Evolutionary conservation across 2,797 vertebrate genomes (phyloP).

Genomic region (Fistularia tabacaria): DNA sequence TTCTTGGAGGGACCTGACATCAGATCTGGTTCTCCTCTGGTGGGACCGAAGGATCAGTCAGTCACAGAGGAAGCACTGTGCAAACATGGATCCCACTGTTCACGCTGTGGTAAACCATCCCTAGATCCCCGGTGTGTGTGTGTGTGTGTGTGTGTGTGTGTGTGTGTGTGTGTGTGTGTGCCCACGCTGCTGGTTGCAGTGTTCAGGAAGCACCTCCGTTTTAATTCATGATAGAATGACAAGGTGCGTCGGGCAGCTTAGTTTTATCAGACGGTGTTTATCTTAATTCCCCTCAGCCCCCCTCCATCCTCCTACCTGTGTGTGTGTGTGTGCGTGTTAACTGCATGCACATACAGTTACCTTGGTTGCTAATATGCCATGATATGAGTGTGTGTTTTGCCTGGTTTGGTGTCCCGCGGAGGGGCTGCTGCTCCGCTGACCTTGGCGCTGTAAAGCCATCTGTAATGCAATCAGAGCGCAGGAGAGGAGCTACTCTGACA

Average conservation of each 20-base stretch:
- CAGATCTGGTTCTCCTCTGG: constrained; percentile 38
- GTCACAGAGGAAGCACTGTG: constrained; percentile 65
- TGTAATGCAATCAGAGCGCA: constrained; percentile 64
- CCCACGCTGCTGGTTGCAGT: not conserved
- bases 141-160: no score
- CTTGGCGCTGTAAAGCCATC: constrained; percentile 62
- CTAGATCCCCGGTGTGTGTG: constrained; percentile 7
- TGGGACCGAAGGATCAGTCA: constrained; percentile 73
- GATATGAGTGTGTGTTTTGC: constrained; percentile 44
- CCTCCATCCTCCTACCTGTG: constrained; percentile 68
- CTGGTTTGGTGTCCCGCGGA: constrained; percentile 30
- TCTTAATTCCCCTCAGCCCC: constrained; percentile 73
- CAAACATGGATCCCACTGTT: constrained; percentile 66
- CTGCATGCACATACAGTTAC: constrained; percentile 34
- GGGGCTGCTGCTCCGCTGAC: constrained; percentile 32
- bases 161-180: no score
- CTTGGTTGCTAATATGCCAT: constrained; percentile 51
- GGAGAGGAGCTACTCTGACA: constrained; percentile 55
- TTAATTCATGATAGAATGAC: constrained; percentile 68
- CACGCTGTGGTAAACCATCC: constrained; percentile 42
- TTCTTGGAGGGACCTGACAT: no score
- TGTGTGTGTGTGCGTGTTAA: constrained; percentile 61
- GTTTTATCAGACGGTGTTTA: constrained; percentile 70
- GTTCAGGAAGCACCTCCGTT: constrained; percentile 48
- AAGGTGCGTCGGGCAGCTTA: constrained; percentile 44